A percentile compares a stretch with the other conserved stretches of the same genome.
Evolutionary conservation across 2,113 vertebrate genomes (phyloP).

Genomic region (Heptranchias perlo): DNA sequence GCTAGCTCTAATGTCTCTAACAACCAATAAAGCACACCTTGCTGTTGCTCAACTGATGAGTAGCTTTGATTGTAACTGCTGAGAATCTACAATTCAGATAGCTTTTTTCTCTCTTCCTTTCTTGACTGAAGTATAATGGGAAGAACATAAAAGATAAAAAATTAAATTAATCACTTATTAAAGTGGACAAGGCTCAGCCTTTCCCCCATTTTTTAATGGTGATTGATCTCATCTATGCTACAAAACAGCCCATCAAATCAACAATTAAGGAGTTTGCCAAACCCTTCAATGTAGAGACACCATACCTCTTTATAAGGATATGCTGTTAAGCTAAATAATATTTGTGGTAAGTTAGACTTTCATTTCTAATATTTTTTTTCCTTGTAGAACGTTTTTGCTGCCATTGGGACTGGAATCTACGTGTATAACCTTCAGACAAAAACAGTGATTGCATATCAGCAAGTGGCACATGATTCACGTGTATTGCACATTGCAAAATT

Average conservation of each 20-base stretch:
- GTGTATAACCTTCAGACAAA: slow-evolving; percentile 77
- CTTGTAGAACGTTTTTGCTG: slow-evolving; percentile 73
- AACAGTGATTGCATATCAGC: slow-evolving; percentile 81
- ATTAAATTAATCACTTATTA: too few species aligned
- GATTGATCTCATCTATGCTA: background rate
- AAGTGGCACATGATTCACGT: slow-evolving; percentile 81
- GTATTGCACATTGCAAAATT: slow-evolving; percentile 72
- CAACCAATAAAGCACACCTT: background rate
- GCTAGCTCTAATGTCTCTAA: background rate
- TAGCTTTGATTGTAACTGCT: background rate
- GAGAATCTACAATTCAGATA: background rate
- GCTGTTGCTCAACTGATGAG: background rate
- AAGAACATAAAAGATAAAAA: background rate
- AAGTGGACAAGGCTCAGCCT: background rate
- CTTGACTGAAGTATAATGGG: background rate
- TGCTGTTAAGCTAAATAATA: slow-evolving; percentile 14
- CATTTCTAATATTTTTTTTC: slow-evolving; percentile 40
- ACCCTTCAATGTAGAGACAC: background rate
- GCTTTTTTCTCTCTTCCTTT: background rate
- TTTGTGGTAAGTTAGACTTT: background rate
- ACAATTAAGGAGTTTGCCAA: background rate
- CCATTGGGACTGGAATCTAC: slow-evolving; percentile 85
- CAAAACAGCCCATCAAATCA: background rate
- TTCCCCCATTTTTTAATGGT: background rate
- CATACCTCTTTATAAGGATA: background rate